A percentile compares a stretch with the other conserved stretches of the same genome.
These are phyloP conservation scores for Chalcis sispes DNA, from an alignment of 2,888 invertebrate species.

Conservation along the genomic window DNA sequence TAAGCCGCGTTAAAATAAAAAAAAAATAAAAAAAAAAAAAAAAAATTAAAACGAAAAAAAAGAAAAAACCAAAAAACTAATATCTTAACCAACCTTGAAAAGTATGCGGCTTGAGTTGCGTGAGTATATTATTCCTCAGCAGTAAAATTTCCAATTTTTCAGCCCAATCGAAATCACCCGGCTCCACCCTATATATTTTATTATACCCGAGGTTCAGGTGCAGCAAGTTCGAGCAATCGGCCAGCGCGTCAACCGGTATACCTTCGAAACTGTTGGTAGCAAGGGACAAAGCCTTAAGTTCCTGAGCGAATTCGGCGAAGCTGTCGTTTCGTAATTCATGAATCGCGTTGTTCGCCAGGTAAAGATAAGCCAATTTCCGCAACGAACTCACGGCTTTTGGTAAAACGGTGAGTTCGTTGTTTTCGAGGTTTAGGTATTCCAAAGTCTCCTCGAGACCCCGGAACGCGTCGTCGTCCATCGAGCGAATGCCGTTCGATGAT, in stretches of 20 bases:
- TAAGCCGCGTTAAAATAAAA: too few relatives aligned
- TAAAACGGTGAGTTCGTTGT: conserved; percentile 84
- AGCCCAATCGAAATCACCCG: conserved; percentile 90
- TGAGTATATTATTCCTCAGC: conserved; percentile 89
- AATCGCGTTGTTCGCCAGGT: conserved; percentile 88
- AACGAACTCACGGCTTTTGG: conserved; percentile 84
- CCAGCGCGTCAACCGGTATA: conserved; percentile 84
- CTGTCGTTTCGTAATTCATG: conserved; percentile 81
- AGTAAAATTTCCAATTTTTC: conserved; percentile 87
- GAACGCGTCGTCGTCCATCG: conserved; percentile 85
- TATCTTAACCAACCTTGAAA: conserved; percentile 72
- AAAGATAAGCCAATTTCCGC: conserved; percentile 86
- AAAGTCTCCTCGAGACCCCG: conserved; percentile 84
- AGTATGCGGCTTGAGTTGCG: conserved; percentile 76
- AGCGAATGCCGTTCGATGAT: conserved; percentile 85
- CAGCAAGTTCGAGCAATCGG: conserved; percentile 85
- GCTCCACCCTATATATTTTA: conserved; percentile 86
- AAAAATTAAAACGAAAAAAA: too few relatives aligned
- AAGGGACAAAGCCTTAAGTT: conserved; percentile 86
- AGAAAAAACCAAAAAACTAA: background rate
- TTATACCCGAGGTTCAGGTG: conserved; percentile 94
- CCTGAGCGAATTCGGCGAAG: conserved; percentile 78
- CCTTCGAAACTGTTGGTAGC: conserved; percentile 88
- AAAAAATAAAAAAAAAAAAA: too few relatives aligned
- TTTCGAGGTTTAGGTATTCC: conserved; percentile 89